Percentiles rank a stretch among this genome's conserved stretches.
phyloP scores from a whole-genome alignment of 2,888 invertebrate genomes.

The Rhagium mordax region DNA sequence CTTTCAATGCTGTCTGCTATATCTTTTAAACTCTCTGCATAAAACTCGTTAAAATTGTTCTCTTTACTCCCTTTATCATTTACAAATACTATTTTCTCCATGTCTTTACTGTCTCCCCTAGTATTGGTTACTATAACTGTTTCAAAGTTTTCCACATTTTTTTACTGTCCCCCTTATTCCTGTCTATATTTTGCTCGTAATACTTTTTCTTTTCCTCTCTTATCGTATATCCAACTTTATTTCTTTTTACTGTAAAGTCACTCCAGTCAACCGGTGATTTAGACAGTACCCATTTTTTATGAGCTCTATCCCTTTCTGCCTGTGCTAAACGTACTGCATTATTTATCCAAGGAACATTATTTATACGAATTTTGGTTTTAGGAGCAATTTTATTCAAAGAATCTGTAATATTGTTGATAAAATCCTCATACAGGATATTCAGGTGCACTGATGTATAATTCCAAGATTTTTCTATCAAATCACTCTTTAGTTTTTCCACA shows the following conservation, averaged over 20 bases:
- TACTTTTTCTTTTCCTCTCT: not conserved
- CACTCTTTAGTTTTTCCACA: not conserved
- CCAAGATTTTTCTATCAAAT: not conserved
- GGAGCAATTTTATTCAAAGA: not conserved
- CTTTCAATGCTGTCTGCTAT: too few species aligned
- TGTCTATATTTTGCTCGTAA: conserved; percentile 3
- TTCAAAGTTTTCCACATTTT: too few species aligned
- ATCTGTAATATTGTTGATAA: not conserved
- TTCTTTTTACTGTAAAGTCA: not conserved
- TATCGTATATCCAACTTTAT: not conserved
- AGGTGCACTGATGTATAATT: not conserved
- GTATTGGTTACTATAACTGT: too few species aligned
- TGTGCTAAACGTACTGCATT: too few species aligned
- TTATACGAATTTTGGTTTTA: not conserved
- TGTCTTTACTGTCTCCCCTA: too few species aligned
- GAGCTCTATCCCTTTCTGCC: too few species aligned
- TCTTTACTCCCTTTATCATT: too few species aligned
- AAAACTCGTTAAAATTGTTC: too few species aligned
- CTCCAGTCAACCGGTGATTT: not conserved
- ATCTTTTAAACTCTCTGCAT: too few species aligned
- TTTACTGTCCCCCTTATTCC: not conserved
- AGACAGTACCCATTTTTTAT: not conserved
- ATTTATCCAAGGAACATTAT: not conserved
- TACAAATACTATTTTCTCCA: too few species aligned
- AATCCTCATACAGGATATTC: too few species aligned